These are phyloP conservation scores for Agrotis segetum DNA, from an alignment of 2,888 invertebrate genomes.

Conservation along the genomic window DNA sequence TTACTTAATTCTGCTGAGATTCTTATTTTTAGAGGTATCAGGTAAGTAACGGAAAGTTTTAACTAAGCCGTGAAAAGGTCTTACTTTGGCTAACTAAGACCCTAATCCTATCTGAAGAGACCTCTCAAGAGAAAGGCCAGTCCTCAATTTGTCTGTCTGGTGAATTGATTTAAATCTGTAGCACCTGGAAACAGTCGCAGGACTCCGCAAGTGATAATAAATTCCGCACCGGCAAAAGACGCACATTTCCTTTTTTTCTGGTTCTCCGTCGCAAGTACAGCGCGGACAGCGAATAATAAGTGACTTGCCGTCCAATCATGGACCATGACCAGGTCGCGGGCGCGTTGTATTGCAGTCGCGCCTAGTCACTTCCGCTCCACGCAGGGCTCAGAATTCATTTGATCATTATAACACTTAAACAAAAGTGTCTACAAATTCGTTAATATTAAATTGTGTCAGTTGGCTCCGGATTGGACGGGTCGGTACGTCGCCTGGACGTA, in stretches of 20 bases:
- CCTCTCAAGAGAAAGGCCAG: not conserved
- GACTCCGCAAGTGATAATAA: constrained; percentile 19
- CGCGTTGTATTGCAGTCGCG: no score
- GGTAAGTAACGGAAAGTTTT: not conserved
- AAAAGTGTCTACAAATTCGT: constrained; percentile 7
- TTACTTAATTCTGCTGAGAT: no score
- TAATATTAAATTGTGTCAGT: not conserved
- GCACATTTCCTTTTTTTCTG: no score
- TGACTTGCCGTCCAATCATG: no score
- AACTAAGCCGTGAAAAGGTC: not conserved
- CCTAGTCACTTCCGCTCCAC: no score
- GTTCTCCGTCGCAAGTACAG: no score
- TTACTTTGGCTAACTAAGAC: not conserved
- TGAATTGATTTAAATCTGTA: constrained; percentile 9
- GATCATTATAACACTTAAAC: no score
- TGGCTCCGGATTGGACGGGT: not conserved
- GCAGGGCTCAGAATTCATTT: no score
- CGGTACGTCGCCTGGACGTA: constrained; percentile 5
- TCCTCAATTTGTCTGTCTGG: not conserved
- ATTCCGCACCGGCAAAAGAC: not conserved
- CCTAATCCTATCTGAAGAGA: not conserved
- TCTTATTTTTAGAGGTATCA: no score
- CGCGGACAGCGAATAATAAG: no score
- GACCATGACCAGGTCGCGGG: no score
- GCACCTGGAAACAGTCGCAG: not conserved